A percentile compares a stretch with the other conserved stretches of the same genome.
These are phyloP conservation scores for Calephelis perditalis DNA, from an alignment of 2,888 invertebrate genomes.

Conservation along the genomic window DNA sequence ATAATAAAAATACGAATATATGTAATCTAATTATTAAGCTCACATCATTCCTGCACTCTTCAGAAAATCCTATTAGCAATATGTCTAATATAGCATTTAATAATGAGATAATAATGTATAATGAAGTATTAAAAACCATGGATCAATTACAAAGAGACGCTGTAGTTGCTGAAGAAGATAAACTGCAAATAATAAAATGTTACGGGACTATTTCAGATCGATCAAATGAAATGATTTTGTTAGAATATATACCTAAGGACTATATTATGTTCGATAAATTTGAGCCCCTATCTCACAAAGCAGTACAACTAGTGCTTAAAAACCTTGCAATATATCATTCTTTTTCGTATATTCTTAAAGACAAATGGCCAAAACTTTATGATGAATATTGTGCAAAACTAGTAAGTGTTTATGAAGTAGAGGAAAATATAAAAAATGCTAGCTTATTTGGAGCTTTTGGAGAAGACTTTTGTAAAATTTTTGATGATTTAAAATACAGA, in stretches of 20 bases:
- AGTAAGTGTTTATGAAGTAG: no score
- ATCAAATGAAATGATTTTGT: not conserved
- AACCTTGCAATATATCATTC: no score
- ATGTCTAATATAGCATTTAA: constrained; percentile 30
- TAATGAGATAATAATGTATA: constrained; percentile 43
- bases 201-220: not conserved
- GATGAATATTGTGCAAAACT: no score
- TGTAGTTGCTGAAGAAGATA: not conserved
- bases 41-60: not conserved
- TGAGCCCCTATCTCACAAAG: no score
- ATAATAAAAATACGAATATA: constrained; percentile 29
- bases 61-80: not conserved
- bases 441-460: not conserved
- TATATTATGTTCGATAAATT: no score
- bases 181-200: constrained; percentile 34
- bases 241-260: no score
- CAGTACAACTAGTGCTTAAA: no score
- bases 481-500: not conserved
- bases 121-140: constrained; percentile 27
- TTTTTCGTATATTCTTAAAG: no score
- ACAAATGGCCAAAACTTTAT: no score
- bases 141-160: constrained; percentile 16
- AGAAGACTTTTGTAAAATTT: not conserved
- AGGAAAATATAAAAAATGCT: not conserved
- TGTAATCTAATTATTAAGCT: constrained; percentile 13